Evolutionary conservation across 2,888 invertebrate species (phyloP).

Genomic region (Dicranocentrus wangi): DNA sequence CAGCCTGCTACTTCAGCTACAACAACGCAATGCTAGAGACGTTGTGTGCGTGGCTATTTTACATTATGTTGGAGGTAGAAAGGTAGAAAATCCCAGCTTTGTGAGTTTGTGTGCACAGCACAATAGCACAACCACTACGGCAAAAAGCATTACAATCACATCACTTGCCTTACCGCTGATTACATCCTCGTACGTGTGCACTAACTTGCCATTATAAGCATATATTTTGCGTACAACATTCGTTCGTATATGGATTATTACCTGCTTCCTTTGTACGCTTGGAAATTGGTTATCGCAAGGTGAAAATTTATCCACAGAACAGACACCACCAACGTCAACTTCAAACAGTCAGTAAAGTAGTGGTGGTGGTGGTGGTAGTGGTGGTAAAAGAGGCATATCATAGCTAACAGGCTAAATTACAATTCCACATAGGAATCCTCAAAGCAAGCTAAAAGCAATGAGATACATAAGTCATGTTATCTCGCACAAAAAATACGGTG

Average conservation of each 20-base stretch:
- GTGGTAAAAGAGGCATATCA: background rate
- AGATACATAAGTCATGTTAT: slow-evolving; percentile 7
- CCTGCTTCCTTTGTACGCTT: slow-evolving; percentile 16
- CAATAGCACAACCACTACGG: background rate
- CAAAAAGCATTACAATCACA: slow-evolving; percentile 14
- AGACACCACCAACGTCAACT: background rate
- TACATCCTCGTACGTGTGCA: background rate
- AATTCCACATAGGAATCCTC: slow-evolving; percentile 18
- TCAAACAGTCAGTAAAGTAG: background rate
- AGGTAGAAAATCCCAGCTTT: no score
- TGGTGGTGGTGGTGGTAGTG: background rate
- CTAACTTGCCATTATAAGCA: background rate
- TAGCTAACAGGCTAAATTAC: background rate
- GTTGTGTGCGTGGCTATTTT: no score
- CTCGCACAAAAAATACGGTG: background rate
- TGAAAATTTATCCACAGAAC: slow-evolving; percentile 20
- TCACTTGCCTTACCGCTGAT: slow-evolving; percentile 17
- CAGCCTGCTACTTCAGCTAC: background rate
- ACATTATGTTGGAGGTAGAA: no score
- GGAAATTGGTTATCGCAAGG: slow-evolving; percentile 30
- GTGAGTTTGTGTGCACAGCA: no score
- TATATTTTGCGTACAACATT: slow-evolving; percentile 8
- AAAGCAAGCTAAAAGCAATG: slow-evolving; percentile 7
- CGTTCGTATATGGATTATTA: background rate
- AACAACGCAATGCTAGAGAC: no score